Evolutionary conservation across 92 coral and sea anemone species (phyloP), one percentile per base, ranked within the genome.

Genomic region (Plumapathes pennacea): DNA sequence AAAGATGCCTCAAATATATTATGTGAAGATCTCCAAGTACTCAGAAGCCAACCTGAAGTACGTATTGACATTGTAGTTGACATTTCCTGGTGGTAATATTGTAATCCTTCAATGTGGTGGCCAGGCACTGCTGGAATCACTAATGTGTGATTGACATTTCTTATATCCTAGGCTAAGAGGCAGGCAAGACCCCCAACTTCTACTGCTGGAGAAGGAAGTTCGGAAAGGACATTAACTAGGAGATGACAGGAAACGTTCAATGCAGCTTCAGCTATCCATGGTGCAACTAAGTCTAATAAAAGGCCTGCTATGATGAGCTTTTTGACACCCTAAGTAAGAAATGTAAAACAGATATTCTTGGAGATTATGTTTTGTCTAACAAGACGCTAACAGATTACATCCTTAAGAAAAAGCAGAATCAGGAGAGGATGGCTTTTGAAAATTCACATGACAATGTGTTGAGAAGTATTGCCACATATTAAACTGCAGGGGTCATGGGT

Each of bases 401-500:
- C 14, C 28, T 64, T 20, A 57, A 49, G 12, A 27, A 64, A 49
- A 38, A 19, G 11, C 57, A 61, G 10, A 72, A 49, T 41, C 22
- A 38, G 49, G 57, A 41, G 27, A 28, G 28, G 17, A 27, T 4
- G 6, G 44, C 27, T 4, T 76, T 72, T 64, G 34, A 74, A 58
- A 81, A 67, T 21, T 74, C 76, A 12, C 5, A 26, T 8, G 39
- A 28, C 10, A 73, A 74, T 32, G 60, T 38, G 15, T 25, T 48
- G 21, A 22, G 67, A 28, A 63, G 80, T 61, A 69, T 81, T 50
- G 82, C 82, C 19, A 63, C 58, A 10, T 81, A 58, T 46, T 67
- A 74, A 41, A 66, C 54, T 44, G 69, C 69, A 0, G 83, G 83
- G n/a, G 74, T 82, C 11, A 67, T 82, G 83, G 82, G 84, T 11